Evolutionary conservation across 1,140 invertebrate genomes (phyloP).

Genomic region (Ptiloglossa arizonensis): DNA sequence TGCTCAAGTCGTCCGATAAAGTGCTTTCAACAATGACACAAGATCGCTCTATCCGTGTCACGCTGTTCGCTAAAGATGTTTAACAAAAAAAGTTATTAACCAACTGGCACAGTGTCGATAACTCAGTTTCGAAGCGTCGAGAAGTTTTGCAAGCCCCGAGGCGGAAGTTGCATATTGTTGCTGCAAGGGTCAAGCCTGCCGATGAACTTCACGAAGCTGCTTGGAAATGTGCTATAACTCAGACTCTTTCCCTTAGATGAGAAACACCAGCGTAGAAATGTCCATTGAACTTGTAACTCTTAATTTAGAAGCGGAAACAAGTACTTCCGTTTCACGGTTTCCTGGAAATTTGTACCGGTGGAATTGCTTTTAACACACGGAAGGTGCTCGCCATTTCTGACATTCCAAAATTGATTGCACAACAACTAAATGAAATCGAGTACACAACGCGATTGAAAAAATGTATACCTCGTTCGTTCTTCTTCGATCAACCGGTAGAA

Average conservation of each 20-base stretch:
- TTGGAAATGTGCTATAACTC: background rate
- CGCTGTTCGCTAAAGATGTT: background rate
- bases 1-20: slow-evolving; percentile 17
- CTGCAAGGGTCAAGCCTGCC: slow-evolving; percentile 4
- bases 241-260: background rate
- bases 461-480: too few relatives aligned
- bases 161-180: slow-evolving; percentile 20
- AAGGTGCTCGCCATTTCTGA: background rate
- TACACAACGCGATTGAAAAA: too few relatives aligned
- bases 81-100: slow-evolving; percentile 25
- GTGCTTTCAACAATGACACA: slow-evolving; percentile 6
- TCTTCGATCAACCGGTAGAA: too few relatives aligned
- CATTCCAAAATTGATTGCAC: too few relatives aligned
- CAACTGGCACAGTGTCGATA: background rate
- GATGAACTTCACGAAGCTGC: slow-evolving; percentile 17
- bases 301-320: background rate
- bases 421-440: too few relatives aligned
- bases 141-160: slow-evolving; percentile 10
- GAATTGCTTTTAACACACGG: background rate
- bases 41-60: background rate
- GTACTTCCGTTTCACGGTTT: background rate
- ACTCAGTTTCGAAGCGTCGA: slow-evolving; percentile 2
- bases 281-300: slow-evolving; percentile 8
- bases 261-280: background rate
- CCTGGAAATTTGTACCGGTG: background rate